Conservation (phyloP, 2,797 vertebrate species). For the Mycteria americana region DNA sequence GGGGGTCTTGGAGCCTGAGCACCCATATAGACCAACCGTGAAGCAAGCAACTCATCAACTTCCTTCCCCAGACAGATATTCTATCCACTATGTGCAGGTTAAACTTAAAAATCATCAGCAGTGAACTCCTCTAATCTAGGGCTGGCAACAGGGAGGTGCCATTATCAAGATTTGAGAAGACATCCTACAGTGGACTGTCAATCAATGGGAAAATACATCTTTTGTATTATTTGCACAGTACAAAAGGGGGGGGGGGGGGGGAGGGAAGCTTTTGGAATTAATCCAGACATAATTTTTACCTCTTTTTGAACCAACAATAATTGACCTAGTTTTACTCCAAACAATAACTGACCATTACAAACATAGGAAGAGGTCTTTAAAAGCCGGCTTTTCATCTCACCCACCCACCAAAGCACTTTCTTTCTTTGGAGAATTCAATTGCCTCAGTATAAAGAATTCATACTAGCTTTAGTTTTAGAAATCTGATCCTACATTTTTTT, state of each 20-base stretch:
- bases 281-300: slow-evolving; percentile 26
- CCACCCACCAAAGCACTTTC: background rate
- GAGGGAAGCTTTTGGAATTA: background rate
- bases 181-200: background rate
- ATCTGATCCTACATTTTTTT: slow-evolving; percentile 41
- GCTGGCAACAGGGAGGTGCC: background rate
- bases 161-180: background rate
- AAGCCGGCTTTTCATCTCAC: background rate
- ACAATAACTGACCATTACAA: slow-evolving; percentile 1
- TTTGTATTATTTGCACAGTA: background rate
- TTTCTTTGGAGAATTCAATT: slow-evolving; percentile 22
- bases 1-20: background rate
- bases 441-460: slow-evolving; percentile 14
- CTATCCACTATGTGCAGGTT: background rate
- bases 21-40: background rate
- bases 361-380: background rate
- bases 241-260: background rate
- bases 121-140: background rate
- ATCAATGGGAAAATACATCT: background rate
- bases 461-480: slow-evolving; percentile 31
- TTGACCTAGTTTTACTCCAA: slow-evolving; percentile 25
- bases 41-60: rapidly evolving
- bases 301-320: slow-evolving; percentile 23
- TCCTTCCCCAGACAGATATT: background rate
- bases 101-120: background rate